These are phyloP conservation scores for Papilio machaon DNA, from an alignment of 1,140 invertebrate genomes.

Conservation along the genomic window DNA sequence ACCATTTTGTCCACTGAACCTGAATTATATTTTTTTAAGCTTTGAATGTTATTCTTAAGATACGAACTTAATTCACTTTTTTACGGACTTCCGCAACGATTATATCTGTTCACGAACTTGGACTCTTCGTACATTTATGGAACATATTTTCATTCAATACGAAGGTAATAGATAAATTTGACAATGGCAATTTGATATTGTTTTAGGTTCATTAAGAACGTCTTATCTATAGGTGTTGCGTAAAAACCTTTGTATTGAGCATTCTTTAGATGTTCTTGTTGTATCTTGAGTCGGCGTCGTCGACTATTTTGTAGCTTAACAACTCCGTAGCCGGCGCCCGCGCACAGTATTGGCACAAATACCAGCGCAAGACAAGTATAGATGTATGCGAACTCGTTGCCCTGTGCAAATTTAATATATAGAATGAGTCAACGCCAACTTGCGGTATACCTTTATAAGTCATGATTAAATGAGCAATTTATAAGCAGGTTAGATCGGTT, in stretches of 20 bases:
- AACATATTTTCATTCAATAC: too few species aligned
- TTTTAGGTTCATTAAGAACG: not conserved
- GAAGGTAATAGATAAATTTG: too few species aligned
- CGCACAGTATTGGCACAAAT: constrained; percentile 95
- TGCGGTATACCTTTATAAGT: constrained; percentile 21
- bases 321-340: constrained; percentile 95
- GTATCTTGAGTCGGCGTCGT: constrained; percentile 89
- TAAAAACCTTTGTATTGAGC: constrained; percentile 72
- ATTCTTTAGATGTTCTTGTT: constrained; percentile 90
- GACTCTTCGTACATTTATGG: too few species aligned
- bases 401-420: constrained; percentile 80
- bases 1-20: constrained; percentile 95
- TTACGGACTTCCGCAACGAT: too few species aligned
- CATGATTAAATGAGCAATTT: constrained; percentile 33
- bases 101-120: too few species aligned
- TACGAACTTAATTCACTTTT: not conserved
- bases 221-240: not conserved
- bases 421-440: not conserved
- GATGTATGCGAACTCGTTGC: constrained; percentile 98
- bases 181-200: too few species aligned
- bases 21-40: constrained; percentile 37
- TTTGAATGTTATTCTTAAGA: not conserved
- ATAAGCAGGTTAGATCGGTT: constrained; percentile 26
- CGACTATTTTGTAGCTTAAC: constrained; percentile 95
- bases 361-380: constrained; percentile 95